Percentiles rank a stretch among this genome's conserved stretches.
These are phyloP conservation scores for Tupaia chinensis DNA, from an alignment of 2,113 vertebrate species.

Conservation along the genomic window DNA sequence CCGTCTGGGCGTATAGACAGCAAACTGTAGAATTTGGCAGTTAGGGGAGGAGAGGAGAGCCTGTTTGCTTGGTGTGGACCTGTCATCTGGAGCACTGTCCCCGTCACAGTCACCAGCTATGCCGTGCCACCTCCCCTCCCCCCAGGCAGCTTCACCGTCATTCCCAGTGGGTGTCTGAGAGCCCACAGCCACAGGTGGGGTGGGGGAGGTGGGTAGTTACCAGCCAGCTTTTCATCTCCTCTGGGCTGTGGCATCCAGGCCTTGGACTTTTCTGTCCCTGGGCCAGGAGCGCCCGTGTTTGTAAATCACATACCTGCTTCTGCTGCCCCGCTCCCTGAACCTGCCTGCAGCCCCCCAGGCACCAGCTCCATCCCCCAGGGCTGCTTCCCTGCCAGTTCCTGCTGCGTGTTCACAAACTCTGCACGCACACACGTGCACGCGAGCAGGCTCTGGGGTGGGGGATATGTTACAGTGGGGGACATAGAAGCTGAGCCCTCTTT, in stretches of 20 bases:
- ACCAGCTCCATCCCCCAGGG: neutral
- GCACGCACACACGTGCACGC: too few species aligned
- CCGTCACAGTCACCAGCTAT: neutral
- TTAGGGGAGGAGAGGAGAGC: neutral
- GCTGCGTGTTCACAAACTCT: neutral
- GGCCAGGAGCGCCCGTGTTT: conserved; percentile 1
- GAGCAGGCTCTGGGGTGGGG: neutral
- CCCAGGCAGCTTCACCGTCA: neutral
- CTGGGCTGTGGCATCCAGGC: conserved; percentile 4
- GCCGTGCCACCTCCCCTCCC: neutral
- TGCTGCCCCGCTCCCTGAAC: too few species aligned
- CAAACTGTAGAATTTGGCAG: conserved; percentile 65
- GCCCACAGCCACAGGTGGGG: too few species aligned
- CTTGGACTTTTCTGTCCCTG: neutral
- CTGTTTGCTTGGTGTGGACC: neutral
- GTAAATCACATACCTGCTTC: neutral
- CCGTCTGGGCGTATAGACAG: conserved; percentile 15
- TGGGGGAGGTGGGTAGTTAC: neutral
- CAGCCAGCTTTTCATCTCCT: conserved; percentile 34
- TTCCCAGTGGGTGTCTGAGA: neutral
- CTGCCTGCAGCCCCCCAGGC: neutral
- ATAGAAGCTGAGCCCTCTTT: neutral
- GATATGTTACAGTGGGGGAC: accelerated
- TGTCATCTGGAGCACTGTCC: neutral
- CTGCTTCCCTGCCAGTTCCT: neutral